These are phyloP conservation scores for Thalpophila matura DNA, from an alignment of 2,888 invertebrate species.

Conservation along the genomic window DNA sequence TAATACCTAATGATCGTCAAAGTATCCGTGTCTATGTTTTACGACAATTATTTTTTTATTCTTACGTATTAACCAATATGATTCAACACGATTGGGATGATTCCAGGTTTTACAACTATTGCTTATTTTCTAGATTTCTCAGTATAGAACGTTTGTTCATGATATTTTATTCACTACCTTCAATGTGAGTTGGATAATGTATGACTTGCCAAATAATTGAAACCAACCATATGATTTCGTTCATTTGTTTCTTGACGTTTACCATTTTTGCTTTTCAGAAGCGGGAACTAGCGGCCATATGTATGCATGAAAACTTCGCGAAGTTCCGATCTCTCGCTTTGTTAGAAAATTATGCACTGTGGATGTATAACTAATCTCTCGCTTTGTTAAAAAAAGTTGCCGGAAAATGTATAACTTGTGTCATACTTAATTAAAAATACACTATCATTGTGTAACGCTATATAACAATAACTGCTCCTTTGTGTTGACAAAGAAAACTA, in stretches of 20 bases:
- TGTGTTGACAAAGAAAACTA: conserved; percentile 24
- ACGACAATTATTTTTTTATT: conserved; percentile 75
- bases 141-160: conserved; percentile 76
- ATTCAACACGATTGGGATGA: conserved; percentile 78
- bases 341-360: too few relatives aligned
- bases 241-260: conserved; percentile 86
- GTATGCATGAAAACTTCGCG: conserved; percentile 54
- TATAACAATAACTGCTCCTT: conserved; percentile 19
- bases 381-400: conserved; percentile 2
- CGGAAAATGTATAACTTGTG: not conserved
- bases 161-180: conserved; percentile 75
- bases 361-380: too few relatives aligned
- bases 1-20: conserved; percentile 76
- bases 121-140: conserved; percentile 75
- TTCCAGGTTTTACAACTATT: conserved; percentile 76
- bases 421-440: conserved; percentile 34
- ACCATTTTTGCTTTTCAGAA: conserved; percentile 78
- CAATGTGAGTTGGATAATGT: conserved; percentile 81
- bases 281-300: conserved; percentile 39
- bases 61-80: conserved; percentile 79
- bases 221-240: conserved; percentile 88
- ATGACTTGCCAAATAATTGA: conserved; percentile 87
- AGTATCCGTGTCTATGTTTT: conserved; percentile 61
- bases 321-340: conserved; percentile 30
- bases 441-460: conserved; percentile 36